Conservation (phyloP, 2,888 invertebrate species). For the Prosapia bicincta region DNA sequence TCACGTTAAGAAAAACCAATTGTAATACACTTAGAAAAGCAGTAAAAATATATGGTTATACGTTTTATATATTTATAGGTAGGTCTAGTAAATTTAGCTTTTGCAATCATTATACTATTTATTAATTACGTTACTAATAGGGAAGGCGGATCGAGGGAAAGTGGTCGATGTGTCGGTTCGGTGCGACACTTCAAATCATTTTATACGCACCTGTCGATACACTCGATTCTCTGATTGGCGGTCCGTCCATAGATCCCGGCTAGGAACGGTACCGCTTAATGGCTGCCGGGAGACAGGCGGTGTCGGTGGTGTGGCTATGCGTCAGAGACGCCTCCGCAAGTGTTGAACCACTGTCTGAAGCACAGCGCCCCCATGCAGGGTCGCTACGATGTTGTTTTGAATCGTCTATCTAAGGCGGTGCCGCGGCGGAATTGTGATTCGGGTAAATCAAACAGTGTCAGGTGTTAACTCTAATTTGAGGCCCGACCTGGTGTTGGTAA, state of each 20-base stretch:
- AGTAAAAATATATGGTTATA: too few species aligned
- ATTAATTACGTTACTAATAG: too few species aligned
- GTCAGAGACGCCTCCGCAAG: slow-evolving; percentile 43
- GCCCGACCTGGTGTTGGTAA: slow-evolving; percentile 38
- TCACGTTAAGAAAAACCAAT: too few species aligned
- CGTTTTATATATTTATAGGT: too few species aligned
- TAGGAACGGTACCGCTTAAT: slow-evolving; percentile 42
- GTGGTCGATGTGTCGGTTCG: slow-evolving; percentile 33
- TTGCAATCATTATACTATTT: too few species aligned
- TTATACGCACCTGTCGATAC: slow-evolving; percentile 37
- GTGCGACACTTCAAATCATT: slow-evolving; percentile 40
- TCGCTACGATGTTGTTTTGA: slow-evolving; percentile 38
- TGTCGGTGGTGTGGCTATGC: slow-evolving; percentile 40
- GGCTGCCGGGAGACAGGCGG: slow-evolving; percentile 36
- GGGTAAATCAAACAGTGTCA: slow-evolving; percentile 22
- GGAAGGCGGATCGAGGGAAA: slow-evolving; percentile 43
- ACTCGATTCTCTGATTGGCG: slow-evolving; percentile 45
- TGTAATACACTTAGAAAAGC: too few species aligned
- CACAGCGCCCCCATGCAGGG: slow-evolving; percentile 40
- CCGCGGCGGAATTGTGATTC: neutral
- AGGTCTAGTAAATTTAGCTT: too few species aligned
- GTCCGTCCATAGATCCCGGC: slow-evolving; percentile 44
- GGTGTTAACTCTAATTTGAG: slow-evolving; percentile 35
- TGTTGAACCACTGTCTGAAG: slow-evolving; percentile 42
- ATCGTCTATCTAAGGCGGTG: neutral